Conservation (phyloP, 1,140 invertebrate species). For the Brachionus plicatilis region DNA sequence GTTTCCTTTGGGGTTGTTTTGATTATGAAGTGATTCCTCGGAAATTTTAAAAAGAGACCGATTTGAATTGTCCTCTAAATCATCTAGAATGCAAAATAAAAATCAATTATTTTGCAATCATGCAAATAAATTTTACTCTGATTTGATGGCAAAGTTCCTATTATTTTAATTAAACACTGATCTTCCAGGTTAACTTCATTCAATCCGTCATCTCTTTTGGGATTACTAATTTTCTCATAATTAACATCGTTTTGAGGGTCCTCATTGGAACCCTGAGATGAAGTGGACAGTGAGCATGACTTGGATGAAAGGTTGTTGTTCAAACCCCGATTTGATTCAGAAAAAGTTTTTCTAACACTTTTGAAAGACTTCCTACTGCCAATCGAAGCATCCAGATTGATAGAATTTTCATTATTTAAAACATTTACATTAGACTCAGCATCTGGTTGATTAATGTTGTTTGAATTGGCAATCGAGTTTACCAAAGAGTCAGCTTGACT, state of each 20-base stretch:
- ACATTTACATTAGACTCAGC: constrained; percentile 16
- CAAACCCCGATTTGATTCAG: background rate
- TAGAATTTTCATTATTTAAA: background rate
- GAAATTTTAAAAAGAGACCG: constrained; percentile 32
- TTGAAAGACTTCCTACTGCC: constrained; percentile 3
- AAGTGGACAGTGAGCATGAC: background rate
- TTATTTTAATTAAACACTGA: background rate
- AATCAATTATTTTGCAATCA: background rate
- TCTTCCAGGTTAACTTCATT: background rate
- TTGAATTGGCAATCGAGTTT: background rate
- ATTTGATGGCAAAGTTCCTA: background rate
- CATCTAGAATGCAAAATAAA: background rate
- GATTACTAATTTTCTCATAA: constrained; percentile 3
- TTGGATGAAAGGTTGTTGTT: constrained; percentile 17
- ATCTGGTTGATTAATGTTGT: background rate
- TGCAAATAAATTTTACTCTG: background rate
- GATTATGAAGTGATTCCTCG: constrained; percentile 13
- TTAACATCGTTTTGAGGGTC: background rate
- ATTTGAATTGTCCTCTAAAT: constrained; percentile 24
- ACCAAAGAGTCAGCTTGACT: constrained; percentile 26
- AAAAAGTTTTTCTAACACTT: background rate
- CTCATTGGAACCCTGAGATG: background rate
- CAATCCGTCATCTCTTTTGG: background rate
- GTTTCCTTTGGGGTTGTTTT: background rate
- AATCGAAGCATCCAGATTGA: constrained; percentile 20